phyloP scores from a whole-genome alignment of 2,888 invertebrate genomes.

The Synergus itoensis region DNA sequence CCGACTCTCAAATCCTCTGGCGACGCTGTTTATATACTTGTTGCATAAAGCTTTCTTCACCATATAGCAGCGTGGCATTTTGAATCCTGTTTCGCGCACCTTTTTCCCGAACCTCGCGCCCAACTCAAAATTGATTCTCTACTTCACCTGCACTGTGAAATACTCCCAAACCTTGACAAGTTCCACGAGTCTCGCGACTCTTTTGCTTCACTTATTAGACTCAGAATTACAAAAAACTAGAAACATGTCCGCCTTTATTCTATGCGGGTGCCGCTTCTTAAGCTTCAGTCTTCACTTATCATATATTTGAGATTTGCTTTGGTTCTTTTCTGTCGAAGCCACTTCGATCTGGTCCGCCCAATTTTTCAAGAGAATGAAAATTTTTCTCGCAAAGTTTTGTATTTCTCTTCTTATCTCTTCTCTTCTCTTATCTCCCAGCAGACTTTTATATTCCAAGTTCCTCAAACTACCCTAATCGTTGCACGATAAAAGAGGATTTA shows the following conservation, averaged over 20 bases:
- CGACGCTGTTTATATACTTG: conserved; percentile 76
- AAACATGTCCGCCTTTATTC: neutral
- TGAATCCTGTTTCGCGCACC: conserved; percentile 60
- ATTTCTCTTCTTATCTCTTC: conserved; percentile 42
- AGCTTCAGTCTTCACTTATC: conserved; percentile 26
- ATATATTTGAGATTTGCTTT: conserved; percentile 40
- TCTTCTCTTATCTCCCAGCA: neutral
- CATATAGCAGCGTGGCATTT: conserved; percentile 89
- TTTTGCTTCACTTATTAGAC: neutral
- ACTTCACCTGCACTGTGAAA: neutral
- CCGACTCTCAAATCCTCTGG: conserved; percentile 74
- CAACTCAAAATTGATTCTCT: neutral
- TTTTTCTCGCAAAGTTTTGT: conserved; percentile 26
- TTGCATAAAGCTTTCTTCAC: conserved; percentile 83
- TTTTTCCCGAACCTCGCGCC: neutral
- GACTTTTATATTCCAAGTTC: neutral
- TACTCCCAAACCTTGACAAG: neutral
- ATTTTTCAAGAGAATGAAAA: conserved; percentile 5
- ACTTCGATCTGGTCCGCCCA: conserved; percentile 41
- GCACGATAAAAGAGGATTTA: conserved; percentile 54
- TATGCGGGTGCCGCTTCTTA: neutral
- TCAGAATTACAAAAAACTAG: conserved; percentile 6
- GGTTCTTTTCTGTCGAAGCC: conserved; percentile 50
- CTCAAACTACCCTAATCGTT: conserved; percentile 64
- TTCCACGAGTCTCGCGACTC: neutral